Base-by-base conservation (phyloP, 2,113 vertebrate species). In the Ictidomys tridecemlineatus region DNA sequence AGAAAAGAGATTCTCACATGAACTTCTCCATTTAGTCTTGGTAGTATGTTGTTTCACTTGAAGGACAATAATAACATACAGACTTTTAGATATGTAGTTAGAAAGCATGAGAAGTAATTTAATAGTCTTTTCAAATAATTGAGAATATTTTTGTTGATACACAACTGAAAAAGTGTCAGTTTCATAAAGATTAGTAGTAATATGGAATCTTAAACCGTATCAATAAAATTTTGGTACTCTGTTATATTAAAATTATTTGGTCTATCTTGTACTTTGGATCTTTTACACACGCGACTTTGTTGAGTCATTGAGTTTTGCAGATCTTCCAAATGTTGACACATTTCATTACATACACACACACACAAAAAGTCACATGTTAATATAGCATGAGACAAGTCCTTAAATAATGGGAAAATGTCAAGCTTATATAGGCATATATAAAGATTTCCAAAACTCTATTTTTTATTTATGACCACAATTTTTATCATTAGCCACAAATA, bases 401-500 rank as follows among this genome's bases (percentile, higher is more conserved):
- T 26, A 39, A 65, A 70, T 56, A 80, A 58, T 5, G 65, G 48
- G 28, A 42, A 79, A 77, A 48, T 65, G 26, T 67, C 53, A 61
- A 70, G 73, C 34, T 89, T 69, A 14, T 13, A 8, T 34, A 65
- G 14, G 56, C 58, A 65, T n/a, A 45, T 22, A 37, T 8, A 58
- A 37, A 37, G 51, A 89, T 45, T 87, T 93, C 82, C 78, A 42
- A 45, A 91, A 63, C 22, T 58, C 56, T 20, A 26, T 76, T 78
- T 70, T 89, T 69, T 51, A 53, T 28, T 48, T 69, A 48, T 37
- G 12, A 91, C 22, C 7, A 65, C 6, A 1, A 24, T 22, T 89
- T 91, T 85, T 77, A 94, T 53, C 48, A 13, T 51, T 84, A 70
- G 51, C 17, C 56, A 93, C 79, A 88, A 91, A 76, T 45, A 17